phyloP scores from a whole-genome alignment of 1,140 invertebrate species.

The Armadillidium nasatum region DNA sequence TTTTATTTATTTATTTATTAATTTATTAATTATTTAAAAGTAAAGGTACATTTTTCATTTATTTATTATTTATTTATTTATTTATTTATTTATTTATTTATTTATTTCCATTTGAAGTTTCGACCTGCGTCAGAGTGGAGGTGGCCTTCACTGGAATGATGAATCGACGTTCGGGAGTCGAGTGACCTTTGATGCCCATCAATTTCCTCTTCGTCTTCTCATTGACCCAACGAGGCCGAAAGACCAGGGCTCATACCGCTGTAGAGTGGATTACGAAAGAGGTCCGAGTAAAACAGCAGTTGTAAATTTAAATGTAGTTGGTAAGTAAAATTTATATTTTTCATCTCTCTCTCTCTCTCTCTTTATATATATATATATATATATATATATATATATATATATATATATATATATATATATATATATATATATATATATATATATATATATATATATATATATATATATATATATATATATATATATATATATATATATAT shows the following conservation, averaged over 20 bases:
- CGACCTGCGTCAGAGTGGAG: slow-evolving; percentile 31
- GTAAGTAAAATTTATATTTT: not conserved
- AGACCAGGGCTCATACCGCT: not conserved
- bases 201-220: slow-evolving; percentile 38
- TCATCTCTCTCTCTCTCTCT: too few relatives aligned
- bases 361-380: too few relatives aligned
- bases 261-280: slow-evolving; percentile 4
- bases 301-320: not conserved
- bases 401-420: too few relatives aligned
- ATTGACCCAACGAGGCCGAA: slow-evolving; percentile 29
- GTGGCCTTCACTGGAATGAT: slow-evolving; percentile 41
- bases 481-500: too few relatives aligned
- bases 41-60: too few relatives aligned
- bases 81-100: not conserved
- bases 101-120: slow-evolving; percentile 28
- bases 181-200: slow-evolving; percentile 25
- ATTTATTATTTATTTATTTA: too few relatives aligned
- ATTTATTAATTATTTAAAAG: too few relatives aligned
- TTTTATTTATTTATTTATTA: too few relatives aligned
- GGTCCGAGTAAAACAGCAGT: not conserved
- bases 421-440: too few relatives aligned
- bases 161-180: slow-evolving; percentile 39
- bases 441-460: too few relatives aligned
- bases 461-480: too few relatives aligned
- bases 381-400: too few relatives aligned